Evolutionary conservation across 2,888 invertebrate genomes (phyloP).

Genomic region (Yponomeuta malinellus): DNA sequence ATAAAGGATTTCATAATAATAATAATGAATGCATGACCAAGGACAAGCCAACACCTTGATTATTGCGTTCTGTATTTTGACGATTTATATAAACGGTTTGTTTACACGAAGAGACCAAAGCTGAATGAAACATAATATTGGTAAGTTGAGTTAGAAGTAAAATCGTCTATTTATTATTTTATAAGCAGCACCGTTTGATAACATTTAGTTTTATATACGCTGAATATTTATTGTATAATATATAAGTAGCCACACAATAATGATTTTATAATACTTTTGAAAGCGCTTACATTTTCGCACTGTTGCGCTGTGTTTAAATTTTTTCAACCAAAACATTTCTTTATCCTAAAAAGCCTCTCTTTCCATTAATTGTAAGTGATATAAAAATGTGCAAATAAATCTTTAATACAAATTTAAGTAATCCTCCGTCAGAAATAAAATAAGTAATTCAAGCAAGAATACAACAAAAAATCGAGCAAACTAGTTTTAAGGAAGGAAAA

Average conservation of each 20-base stretch:
- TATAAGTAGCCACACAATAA: no score
- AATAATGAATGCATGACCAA: no score
- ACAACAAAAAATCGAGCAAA: no score
- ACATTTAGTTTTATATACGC: neutral
- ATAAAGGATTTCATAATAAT: no score
- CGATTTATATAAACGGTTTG: no score
- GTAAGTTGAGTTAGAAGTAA: neutral
- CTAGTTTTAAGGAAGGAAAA: no score
- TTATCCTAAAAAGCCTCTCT: constrained; percentile 10
- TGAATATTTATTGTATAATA: neutral
- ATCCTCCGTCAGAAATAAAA: constrained; percentile 13
- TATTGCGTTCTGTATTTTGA: no score
- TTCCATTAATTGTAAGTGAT: constrained; percentile 12
- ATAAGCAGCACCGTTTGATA: neutral
- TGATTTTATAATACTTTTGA: neutral
- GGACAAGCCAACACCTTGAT: no score
- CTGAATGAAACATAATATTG: no score
- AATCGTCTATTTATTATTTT: neutral
- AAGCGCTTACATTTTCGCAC: no score
- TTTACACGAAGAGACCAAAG: no score
- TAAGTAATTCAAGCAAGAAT: neutral
- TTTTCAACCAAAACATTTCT: neutral
- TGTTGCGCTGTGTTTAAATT: neutral
- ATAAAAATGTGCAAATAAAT: neutral
- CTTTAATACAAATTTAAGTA: constrained; percentile 10